phyloP scores from a whole-genome alignment of 2,888 invertebrate species.

The Trichacis sp. region DNA sequence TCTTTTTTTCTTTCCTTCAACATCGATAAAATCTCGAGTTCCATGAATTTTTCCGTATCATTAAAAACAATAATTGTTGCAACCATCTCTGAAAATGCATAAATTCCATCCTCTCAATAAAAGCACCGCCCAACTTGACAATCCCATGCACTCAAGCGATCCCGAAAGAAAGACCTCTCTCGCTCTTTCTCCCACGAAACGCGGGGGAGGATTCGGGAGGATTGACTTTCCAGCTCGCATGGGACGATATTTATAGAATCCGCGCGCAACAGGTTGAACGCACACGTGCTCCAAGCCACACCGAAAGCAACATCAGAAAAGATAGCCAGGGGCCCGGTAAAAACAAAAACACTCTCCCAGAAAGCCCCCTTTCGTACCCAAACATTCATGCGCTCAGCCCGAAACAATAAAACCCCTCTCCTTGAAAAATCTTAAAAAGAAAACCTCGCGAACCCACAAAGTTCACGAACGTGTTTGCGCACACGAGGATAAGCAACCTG shows the following conservation, averaged over 20 bases:
- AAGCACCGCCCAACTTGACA: too few relatives aligned
- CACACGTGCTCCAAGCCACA: constrained; percentile 33
- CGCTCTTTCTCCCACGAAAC: constrained; percentile 24
- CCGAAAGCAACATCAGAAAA: too few relatives aligned
- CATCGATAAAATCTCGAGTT: too few relatives aligned
- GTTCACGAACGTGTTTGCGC: constrained; percentile 13
- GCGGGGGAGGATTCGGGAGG: constrained; percentile 40
- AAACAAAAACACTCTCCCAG: constrained; percentile 7
- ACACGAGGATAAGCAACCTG: constrained; percentile 18
- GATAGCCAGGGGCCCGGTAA: constrained; percentile 18
- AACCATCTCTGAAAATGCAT: too few relatives aligned
- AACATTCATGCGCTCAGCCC: too few relatives aligned
- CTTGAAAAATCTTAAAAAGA: neutral
- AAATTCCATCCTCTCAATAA: too few relatives aligned
- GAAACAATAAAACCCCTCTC: constrained; percentile 6
- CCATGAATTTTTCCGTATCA: too few relatives aligned
- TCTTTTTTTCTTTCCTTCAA: too few relatives aligned
- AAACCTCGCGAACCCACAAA: constrained; percentile 8
- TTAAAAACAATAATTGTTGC: too few relatives aligned
- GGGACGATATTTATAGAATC: constrained; percentile 36
- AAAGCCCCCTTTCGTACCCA: neutral
- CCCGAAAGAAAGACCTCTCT: too few relatives aligned
- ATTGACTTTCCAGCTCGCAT: constrained; percentile 24
- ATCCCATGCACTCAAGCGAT: too few relatives aligned
- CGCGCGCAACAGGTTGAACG: constrained; percentile 39